These are phyloP conservation scores for Champsocephalus gunnari DNA, from an alignment of 2,797 vertebrate species.

Conservation along the genomic window DNA sequence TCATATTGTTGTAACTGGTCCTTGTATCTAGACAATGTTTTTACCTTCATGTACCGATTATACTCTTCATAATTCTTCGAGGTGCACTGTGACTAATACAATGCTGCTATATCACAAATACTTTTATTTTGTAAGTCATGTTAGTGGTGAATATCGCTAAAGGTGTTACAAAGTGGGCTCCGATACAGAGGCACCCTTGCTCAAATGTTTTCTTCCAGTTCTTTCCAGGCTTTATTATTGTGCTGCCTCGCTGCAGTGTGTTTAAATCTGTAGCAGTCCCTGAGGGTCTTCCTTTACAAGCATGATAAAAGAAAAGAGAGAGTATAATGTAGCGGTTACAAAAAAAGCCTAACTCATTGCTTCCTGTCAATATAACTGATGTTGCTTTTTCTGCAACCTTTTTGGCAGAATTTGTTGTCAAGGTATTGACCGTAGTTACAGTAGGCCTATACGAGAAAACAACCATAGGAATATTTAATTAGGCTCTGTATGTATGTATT, in stretches of 20 bases:
- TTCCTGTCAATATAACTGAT: slow-evolving; percentile 72
- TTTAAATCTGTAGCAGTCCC: slow-evolving; percentile 50
- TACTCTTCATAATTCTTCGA: slow-evolving; percentile 74
- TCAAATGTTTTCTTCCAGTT: slow-evolving; percentile 36
- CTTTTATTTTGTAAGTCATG: slow-evolving; percentile 58
- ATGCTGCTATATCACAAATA: slow-evolving; percentile 82
- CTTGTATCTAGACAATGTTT: slow-evolving; percentile 74
- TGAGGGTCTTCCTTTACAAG: slow-evolving; percentile 60
- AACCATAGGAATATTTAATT: slow-evolving; percentile 1
- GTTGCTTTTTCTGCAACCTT: slow-evolving; percentile 59
- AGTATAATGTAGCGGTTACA: slow-evolving; percentile 56
- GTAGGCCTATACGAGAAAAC: not conserved
- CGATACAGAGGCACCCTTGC: slow-evolving; percentile 22
- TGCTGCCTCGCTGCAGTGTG: slow-evolving; percentile 47
- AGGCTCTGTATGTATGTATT: no score
- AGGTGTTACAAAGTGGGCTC: slow-evolving; percentile 50
- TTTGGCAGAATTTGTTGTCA: slow-evolving; percentile 28
- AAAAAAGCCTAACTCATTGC: slow-evolving; percentile 39
- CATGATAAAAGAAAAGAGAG: slow-evolving; percentile 39
- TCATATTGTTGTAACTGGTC: slow-evolving; percentile 79
- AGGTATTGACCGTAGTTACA: slow-evolving; percentile 12
- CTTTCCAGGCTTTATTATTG: slow-evolving; percentile 54
- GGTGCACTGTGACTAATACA: slow-evolving; percentile 81
- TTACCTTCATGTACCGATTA: slow-evolving; percentile 72
- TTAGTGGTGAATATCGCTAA: slow-evolving; percentile 37